Evolutionary conservation across 2,113 vertebrate genomes (phyloP).

Genomic region (Melospiza melodia): DNA sequence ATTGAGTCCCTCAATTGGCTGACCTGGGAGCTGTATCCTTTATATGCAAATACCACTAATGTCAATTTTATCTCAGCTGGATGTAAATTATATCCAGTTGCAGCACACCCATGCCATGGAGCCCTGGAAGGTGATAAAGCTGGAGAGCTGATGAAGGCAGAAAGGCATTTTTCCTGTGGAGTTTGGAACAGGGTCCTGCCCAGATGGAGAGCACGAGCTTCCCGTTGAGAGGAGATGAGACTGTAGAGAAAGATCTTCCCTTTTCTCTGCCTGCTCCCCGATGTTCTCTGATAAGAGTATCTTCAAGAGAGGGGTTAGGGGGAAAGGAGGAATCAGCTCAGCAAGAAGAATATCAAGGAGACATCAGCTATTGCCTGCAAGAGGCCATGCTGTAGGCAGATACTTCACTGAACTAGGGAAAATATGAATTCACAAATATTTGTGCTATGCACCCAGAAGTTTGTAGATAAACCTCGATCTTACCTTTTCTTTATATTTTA

Average conservation of each 20-base stretch:
- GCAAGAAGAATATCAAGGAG: background rate
- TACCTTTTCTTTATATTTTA: background rate
- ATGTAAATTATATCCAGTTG: background rate
- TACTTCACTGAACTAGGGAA: background rate
- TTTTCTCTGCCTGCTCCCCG: background rate
- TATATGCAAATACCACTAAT: background rate
- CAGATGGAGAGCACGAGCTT: background rate
- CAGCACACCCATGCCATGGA: background rate
- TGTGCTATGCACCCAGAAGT: fast-evolving
- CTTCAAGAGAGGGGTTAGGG: background rate
- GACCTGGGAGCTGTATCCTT: background rate
- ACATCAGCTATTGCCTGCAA: background rate
- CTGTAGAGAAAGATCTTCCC: background rate
- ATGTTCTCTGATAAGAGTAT: background rate
- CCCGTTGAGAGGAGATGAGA: fast-evolving
- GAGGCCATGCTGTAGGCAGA: background rate
- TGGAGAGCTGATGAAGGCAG: background rate
- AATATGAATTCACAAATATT: too few relatives aligned
- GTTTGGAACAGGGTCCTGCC: background rate
- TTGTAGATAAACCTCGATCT: background rate
- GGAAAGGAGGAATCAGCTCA: background rate
- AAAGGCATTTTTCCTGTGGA: background rate
- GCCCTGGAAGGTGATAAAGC: background rate
- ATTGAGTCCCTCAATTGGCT: background rate
- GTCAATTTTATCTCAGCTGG: conserved; percentile 9